Base-by-base conservation (phyloP, 2,888 invertebrate genomes). In the Tipula unca region DNA sequence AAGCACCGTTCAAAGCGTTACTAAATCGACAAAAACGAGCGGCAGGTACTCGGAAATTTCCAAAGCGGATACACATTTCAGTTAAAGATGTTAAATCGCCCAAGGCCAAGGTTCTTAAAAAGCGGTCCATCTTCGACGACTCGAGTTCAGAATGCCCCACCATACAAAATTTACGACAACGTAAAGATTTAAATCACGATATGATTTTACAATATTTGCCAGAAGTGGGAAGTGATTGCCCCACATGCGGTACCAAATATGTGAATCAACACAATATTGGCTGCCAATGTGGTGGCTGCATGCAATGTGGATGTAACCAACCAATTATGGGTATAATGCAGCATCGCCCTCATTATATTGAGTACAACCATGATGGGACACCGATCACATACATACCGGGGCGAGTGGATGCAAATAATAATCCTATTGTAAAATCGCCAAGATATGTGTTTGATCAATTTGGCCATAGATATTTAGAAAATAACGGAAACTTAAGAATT, bases 401-500 rank as follows among this genome's bases (percentile, higher is more conserved):
- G 2, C 83, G 17, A 32, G 5, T 1, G 0, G 35, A 17, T 1
- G 0, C 83, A 17, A 2, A 32, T 2, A 85, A 32, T 2, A 42
- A 25, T 39, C 20, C 29, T 3, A 32, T 8, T 17, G 29, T 29
- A 17, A 29, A 29, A 17, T 29, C 25, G 20, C 85, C 85, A 29
- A 29, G 85, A 29, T 54, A 54, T 29, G 88, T 87, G n/a, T 88
- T 87, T 85, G 88, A 89, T 85, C 86, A 87, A 36, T 87, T 89
- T 36, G 89, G 88, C 36, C 90, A 89, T 86, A 89, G 88, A 87
- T 90, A 88, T 85, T 87, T 89, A 85, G 88, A 88, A 85, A 88
- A 88, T 17, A 89, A 90, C 82, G 88, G 88, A 1, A 88, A 88
- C 20, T 85, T 89, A 85, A 87, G 88, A 32, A 85, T 87, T 4